Percentiles rank a stretch among this genome's conserved stretches.
Evolutionary conservation across 2,797 vertebrate species (phyloP).

Genomic region (Acipenser ruthenus): DNA sequence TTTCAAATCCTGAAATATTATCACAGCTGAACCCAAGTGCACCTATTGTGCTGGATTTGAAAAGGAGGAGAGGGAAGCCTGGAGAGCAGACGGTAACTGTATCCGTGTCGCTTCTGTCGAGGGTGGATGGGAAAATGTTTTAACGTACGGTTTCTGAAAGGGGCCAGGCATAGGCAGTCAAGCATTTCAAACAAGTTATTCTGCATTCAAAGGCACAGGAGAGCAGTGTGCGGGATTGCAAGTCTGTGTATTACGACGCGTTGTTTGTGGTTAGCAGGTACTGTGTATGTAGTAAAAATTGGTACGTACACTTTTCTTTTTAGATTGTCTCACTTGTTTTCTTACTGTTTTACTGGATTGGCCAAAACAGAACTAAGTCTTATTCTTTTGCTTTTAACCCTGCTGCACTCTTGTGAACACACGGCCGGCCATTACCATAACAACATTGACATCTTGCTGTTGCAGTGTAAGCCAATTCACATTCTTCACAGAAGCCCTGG

Average conservation of each 20-base stretch:
- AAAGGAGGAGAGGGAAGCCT: background rate
- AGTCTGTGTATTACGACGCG: no score
- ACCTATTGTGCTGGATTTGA: background rate
- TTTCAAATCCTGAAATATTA: conserved; percentile 3
- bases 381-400: background rate
- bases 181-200: background rate
- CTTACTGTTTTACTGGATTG: background rate
- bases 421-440: no score
- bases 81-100: background rate
- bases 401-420: no score
- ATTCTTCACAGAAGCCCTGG: no score
- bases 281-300: background rate
- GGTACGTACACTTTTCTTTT: background rate
- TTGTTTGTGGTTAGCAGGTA: background rate
- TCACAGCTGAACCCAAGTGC: background rate
- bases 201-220: background rate
- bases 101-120: background rate
- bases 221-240: background rate
- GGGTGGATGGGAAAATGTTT: background rate
- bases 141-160: background rate
- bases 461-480: no score
- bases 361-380: background rate
- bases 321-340: background rate
- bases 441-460: no score
- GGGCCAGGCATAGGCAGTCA: background rate